Conservation (phyloP, 2,113 vertebrate species). For the Phalacrocorax aristotelis region DNA sequence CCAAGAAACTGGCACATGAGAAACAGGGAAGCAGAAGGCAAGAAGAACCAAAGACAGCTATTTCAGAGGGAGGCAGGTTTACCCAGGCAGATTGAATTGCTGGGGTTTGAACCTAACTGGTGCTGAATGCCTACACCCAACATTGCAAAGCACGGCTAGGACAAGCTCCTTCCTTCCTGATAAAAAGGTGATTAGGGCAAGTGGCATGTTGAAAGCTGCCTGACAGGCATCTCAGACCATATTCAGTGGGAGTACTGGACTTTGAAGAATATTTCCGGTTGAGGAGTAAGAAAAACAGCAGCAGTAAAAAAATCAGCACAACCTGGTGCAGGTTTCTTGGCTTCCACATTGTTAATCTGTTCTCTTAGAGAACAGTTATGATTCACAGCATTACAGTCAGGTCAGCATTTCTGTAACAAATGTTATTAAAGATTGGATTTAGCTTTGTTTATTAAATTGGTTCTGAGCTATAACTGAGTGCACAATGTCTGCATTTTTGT, state of each 20-base stretch:
- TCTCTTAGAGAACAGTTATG: neutral
- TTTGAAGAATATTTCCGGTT: neutral
- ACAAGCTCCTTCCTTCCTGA: neutral
- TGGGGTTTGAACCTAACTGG: neutral
- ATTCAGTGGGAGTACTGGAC: neutral
- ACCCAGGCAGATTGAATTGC: neutral
- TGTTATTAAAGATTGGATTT: neutral
- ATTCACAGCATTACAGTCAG: conserved; percentile 13
- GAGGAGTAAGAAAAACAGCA: neutral
- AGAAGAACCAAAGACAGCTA: neutral
- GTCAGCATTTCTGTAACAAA: conserved; percentile 37
- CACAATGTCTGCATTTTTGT: conserved; percentile 69
- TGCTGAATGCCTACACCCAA: neutral
- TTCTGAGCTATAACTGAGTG: conserved; percentile 70
- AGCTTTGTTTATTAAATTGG: conserved; percentile 51
- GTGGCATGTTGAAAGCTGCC: neutral
- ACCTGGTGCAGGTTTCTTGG: neutral
- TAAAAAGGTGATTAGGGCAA: neutral
- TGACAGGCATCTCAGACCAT: neutral
- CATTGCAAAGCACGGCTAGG: neutral
- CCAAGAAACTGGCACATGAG: neutral
- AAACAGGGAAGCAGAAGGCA: neutral
- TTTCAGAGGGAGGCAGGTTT: neutral
- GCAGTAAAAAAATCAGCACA: neutral
- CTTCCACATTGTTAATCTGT: neutral